Conservation (phyloP, 2,888 invertebrate genomes). For the Eueremaeus valkanovi region DNA sequence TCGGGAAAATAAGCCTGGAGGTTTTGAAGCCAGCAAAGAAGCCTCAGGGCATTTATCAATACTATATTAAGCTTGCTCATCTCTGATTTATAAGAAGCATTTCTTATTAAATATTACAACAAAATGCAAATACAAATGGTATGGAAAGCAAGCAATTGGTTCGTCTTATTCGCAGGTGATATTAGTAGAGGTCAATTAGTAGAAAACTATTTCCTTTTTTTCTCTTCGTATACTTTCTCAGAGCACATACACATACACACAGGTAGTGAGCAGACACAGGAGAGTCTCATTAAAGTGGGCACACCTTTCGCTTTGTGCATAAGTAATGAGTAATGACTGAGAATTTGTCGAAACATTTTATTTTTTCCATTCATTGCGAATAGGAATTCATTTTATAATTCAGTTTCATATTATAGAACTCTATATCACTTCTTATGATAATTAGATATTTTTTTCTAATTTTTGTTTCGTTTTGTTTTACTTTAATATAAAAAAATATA, state of each 20-base stretch:
- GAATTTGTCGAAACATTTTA: neutral
- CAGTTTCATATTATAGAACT: neutral
- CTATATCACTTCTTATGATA: neutral
- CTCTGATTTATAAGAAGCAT: no score
- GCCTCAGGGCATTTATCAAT: no score
- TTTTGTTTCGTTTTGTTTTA: neutral
- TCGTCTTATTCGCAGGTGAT: neutral
- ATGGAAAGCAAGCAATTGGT: neutral
- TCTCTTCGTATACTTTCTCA: neutral
- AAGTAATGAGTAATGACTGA: neutral
- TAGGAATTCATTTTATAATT: neutral
- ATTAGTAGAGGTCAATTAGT: neutral
- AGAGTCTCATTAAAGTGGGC: conserved; percentile 2
- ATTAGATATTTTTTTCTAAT: neutral
- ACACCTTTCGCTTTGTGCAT: neutral
- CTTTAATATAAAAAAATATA: neutral
- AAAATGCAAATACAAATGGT: neutral
- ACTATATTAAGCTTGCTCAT: no score
- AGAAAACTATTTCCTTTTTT: no score
- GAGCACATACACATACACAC: no score
- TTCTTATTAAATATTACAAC: no score
- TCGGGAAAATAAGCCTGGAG: no score
- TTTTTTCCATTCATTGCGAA: no score
- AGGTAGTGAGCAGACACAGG: no score
- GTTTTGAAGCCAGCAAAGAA: no score